These are phyloP conservation scores for Thymelicus sylvestris DNA, from an alignment of 2,888 invertebrate species.

Conservation along the genomic window DNA sequence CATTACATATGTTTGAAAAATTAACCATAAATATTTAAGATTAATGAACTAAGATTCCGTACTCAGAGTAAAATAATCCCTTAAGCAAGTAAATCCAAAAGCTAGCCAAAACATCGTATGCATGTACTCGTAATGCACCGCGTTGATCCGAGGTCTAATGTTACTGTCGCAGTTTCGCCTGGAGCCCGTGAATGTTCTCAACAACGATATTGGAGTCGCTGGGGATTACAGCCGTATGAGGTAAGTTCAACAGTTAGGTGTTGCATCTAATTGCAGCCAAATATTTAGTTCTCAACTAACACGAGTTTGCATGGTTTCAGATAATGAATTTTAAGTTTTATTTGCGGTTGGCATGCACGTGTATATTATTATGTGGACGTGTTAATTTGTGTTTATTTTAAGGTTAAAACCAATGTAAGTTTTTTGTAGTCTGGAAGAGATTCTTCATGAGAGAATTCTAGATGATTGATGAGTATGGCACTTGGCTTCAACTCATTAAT, in stretches of 20 bases:
- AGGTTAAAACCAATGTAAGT: no score
- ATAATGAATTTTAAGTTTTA: background rate
- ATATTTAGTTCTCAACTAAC: conserved; percentile 16
- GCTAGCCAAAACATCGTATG: background rate
- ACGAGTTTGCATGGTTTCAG: background rate
- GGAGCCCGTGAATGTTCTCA: conserved; percentile 32
- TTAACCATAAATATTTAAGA: no score
- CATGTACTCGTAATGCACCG: background rate
- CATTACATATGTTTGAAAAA: no score
- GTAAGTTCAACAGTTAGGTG: conserved; percentile 34
- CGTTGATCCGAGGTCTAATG: conserved; percentile 25
- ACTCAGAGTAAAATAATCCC: no score
- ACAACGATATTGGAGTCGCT: conserved; percentile 26
- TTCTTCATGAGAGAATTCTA: no score
- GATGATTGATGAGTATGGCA: no score
- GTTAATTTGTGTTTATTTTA: no score
- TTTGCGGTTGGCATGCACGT: no score
- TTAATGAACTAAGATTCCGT: no score
- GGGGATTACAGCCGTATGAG: conserved; percentile 32
- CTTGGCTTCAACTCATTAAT: no score
- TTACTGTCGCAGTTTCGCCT: conserved; percentile 23
- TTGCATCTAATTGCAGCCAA: conserved; percentile 33
- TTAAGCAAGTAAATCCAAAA: background rate
- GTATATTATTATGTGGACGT: no score
- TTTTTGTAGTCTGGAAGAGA: no score